Evolutionary conservation across 2,888 invertebrate genomes (phyloP), one percentile per base, ranked within the genome.

Genomic region (Stenchaetothrips biformis): DNA sequence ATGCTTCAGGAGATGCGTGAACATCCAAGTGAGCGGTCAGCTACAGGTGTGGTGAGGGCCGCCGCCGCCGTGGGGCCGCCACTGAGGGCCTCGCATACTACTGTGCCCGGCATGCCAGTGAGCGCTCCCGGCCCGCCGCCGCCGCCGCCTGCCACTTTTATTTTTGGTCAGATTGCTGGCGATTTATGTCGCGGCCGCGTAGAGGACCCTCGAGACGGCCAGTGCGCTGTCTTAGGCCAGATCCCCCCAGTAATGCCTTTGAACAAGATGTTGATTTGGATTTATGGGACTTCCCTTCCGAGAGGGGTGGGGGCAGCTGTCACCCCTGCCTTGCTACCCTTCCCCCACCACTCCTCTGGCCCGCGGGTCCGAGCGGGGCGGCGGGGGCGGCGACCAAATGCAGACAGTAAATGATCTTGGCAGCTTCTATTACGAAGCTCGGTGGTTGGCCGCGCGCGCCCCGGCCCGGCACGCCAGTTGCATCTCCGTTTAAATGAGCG

Each of bases 1-100:
- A 74, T 74, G 67, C 67, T 74, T 74, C 67, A 74, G 67, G 67
- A 74, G 67, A 74, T 74, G 67, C 67, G 67, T 74, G 67, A 74
- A 74, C 67, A 25, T 74, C 67, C 25, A 25, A 74, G 67, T 74
- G 67, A 74, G 67, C 21, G 13, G 7, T 25, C 16, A 7, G 9
- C 53, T 53, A 16, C 67, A 74, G 67, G 67, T 74, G 67, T 59
- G 59, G 59, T 4, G 59, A 18, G 18, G 59, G 9, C 53, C 53
- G 16, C 13, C 53, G 13, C 53, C 53, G 53, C 53, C 53, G 13
- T 2, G 21, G n/a, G n/a, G n/a, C 67, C 25, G 67, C 67, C 67
- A 37, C 25, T 21, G 67, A n/a, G n/a, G n/a, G n/a, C n/a, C 67
- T 13, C 8, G 67, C n/a, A 74, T 21, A 74, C 67, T 21, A 67